Conservation (phyloP, 1,140 invertebrate genomes). For the Callitettix versicolor region DNA sequence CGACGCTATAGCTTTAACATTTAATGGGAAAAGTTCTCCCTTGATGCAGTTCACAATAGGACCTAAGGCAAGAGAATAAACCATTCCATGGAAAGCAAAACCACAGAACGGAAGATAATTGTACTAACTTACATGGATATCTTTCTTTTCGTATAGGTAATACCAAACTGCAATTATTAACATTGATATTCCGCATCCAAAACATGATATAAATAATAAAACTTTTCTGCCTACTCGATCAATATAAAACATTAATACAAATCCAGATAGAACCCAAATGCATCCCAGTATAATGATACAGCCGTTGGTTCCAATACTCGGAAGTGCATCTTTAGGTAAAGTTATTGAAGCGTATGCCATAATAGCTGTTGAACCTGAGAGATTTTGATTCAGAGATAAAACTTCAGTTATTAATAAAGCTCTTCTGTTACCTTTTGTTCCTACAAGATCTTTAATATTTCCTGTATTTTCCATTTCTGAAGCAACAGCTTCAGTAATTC, state of each 20-base stretch:
- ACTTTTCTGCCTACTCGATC: constrained; percentile 32
- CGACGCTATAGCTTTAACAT: constrained; percentile 55
- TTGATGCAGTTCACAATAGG: constrained; percentile 32
- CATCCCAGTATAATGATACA: constrained; percentile 14
- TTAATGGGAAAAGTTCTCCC: constrained; percentile 50
- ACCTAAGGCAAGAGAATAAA: constrained; percentile 29
- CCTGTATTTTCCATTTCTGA: constrained; percentile 6
- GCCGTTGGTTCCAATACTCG: constrained; percentile 1
- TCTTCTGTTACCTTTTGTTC: constrained; percentile 10
- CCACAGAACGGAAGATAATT: constrained; percentile 34
- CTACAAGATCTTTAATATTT: constrained; percentile 4
- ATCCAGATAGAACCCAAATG: constrained; percentile 9
- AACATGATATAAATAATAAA: background rate
- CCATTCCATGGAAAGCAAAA: constrained; percentile 27
- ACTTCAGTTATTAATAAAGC: constrained; percentile 16
- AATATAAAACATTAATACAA: constrained; percentile 26
- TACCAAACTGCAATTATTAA: constrained; percentile 36
- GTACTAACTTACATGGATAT: constrained; percentile 24
- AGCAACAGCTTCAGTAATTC: background rate
- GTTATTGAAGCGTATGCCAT: constrained; percentile 18
- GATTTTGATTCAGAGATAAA: constrained; percentile 6
- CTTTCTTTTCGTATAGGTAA: constrained; percentile 27
- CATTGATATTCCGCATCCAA: constrained; percentile 25
- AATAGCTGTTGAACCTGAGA: constrained; percentile 14
- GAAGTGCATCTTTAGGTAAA: constrained; percentile 4